Evolutionary conservation across 2,113 vertebrate genomes (phyloP).

Genomic region (Thalassarche chlororhynchos): DNA sequence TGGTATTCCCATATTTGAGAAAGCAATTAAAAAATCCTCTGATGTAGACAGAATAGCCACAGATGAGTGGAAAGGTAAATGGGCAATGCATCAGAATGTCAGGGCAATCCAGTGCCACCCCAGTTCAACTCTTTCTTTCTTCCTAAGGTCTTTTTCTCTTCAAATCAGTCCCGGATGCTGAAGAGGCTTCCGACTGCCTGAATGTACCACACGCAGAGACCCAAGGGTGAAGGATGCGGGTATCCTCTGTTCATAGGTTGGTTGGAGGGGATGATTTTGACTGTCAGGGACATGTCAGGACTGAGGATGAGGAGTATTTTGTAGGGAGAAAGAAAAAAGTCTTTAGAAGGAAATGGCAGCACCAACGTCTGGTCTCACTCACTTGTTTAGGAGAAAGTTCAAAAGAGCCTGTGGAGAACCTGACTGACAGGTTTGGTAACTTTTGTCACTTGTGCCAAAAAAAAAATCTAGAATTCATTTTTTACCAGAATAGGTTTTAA

Average conservation of each 20-base stretch:
- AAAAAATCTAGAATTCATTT: not conserved
- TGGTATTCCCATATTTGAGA: not conserved
- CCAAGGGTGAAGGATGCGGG: not conserved
- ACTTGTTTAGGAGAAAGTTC: rapidly evolving
- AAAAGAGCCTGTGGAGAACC: not conserved
- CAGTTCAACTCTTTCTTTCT: not conserved
- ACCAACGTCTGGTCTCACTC: not conserved
- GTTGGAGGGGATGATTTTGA: not conserved
- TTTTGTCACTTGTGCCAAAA: not conserved
- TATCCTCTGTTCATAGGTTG: not conserved
- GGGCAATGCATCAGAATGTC: not conserved
- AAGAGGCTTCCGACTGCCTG: not conserved
- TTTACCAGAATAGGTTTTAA: not conserved
- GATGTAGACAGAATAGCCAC: not conserved
- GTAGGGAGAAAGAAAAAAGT: not conserved
- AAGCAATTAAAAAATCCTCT: not conserved
- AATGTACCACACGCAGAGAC: not conserved
- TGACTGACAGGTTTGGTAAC: not conserved
- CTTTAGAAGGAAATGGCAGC: not conserved
- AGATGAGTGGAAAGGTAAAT: not conserved
- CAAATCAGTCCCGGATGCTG: not conserved
- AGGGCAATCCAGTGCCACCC: not conserved
- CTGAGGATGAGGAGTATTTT: not conserved
- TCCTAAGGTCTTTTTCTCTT: not conserved
- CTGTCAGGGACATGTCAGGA: not conserved